Conservation (phyloP, 2,888 invertebrate genomes). For the Notodromas monacha region DNA sequence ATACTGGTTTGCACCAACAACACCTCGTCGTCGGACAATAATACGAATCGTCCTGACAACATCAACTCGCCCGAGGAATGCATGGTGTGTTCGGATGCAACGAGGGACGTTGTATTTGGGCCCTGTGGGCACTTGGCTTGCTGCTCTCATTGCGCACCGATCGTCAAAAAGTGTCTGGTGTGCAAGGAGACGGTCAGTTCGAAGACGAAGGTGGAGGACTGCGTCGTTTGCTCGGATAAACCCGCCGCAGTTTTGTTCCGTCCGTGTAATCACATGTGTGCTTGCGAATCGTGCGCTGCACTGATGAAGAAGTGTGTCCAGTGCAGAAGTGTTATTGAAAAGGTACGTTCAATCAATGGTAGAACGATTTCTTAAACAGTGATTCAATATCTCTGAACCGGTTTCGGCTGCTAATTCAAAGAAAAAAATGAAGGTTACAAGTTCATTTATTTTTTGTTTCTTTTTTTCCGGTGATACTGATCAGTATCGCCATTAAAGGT, state of each 20-base stretch:
- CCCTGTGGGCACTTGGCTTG: constrained; percentile 79
- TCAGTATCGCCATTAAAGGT: too few relatives aligned
- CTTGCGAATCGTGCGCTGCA: constrained; percentile 47
- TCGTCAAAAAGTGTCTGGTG: constrained; percentile 72
- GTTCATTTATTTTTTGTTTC: too few relatives aligned
- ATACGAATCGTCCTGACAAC: too few relatives aligned
- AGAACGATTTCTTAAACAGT: too few relatives aligned
- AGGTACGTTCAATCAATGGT: too few relatives aligned
- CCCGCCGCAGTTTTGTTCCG: constrained; percentile 67
- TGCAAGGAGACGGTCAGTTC: constrained; percentile 53
- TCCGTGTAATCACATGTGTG: constrained; percentile 81
- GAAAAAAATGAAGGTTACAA: too few relatives aligned
- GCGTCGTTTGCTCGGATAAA: constrained; percentile 77
- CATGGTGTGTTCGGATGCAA: constrained; percentile 69
- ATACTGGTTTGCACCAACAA: too few relatives aligned
- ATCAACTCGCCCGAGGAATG: constrained; percentile 86
- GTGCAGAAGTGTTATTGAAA: constrained; percentile 55
- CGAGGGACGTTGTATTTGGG: constrained; percentile 57
- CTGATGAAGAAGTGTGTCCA: constrained; percentile 93
- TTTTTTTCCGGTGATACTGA: too few relatives aligned
- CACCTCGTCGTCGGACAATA: too few relatives aligned
- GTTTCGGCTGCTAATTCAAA: too few relatives aligned
- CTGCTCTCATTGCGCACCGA: constrained; percentile 50
- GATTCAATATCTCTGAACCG: too few relatives aligned
- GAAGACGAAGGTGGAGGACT: constrained; percentile 60